Evolutionary conservation across 2,113 vertebrate genomes (phyloP).

Genomic region (Rhinopomastus cyanomelas): DNA sequence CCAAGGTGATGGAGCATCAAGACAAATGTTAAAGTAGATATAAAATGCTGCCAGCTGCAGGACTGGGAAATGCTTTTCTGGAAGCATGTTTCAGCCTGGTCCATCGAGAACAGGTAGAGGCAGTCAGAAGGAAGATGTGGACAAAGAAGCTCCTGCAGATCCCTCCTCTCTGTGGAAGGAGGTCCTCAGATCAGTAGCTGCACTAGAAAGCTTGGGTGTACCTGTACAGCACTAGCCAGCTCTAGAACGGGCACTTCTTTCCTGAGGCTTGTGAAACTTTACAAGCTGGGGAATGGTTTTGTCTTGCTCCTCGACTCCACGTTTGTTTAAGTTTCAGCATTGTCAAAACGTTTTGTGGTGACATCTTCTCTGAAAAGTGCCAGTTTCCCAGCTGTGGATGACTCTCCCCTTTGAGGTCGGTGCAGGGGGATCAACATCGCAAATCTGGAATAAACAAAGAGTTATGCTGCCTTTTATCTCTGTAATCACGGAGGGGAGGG

Average conservation of each 20-base stretch:
- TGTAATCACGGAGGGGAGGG: constrained; percentile 15
- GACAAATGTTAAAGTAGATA: background rate
- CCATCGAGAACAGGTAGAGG: background rate
- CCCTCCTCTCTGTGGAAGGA: background rate
- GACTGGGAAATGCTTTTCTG: background rate
- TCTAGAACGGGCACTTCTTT: background rate
- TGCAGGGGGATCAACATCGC: constrained; percentile 30
- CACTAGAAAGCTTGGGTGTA: background rate
- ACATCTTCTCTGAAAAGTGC: constrained; percentile 54
- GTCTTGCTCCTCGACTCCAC: background rate
- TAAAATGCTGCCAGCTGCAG: background rate
- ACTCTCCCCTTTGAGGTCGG: constrained; percentile 23
- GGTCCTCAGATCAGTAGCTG: background rate
- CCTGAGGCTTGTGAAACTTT: background rate
- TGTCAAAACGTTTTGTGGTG: constrained; percentile 59
- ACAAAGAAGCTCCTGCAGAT: background rate
- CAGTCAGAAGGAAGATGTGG: background rate
- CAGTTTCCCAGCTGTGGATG: constrained; percentile 18
- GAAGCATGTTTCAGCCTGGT: background rate
- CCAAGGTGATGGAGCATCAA: background rate
- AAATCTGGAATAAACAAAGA: constrained; percentile 33
- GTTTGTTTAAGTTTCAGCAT: constrained; percentile 11
- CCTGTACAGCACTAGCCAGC: background rate
- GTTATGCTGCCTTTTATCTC: constrained; percentile 22
- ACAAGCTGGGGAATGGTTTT: background rate